phyloP scores from a whole-genome alignment of 1,140 invertebrate genomes.

The Halyomorpha halys region DNA sequence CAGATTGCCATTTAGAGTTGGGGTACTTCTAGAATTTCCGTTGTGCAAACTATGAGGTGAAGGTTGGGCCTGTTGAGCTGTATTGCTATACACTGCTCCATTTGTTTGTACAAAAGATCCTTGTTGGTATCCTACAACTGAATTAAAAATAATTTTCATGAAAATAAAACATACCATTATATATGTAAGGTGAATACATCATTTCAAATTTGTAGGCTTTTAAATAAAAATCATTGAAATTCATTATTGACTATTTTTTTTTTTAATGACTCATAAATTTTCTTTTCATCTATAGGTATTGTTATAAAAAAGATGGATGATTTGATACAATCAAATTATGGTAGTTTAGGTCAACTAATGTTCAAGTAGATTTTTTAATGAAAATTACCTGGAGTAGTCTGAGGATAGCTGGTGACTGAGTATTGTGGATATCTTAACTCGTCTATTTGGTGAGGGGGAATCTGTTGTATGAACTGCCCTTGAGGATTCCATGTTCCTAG shows the following conservation, averaged over 20 bases:
- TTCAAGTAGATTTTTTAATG: too few relatives aligned
- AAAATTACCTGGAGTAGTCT: slow-evolving; percentile 29
- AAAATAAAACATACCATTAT: too few relatives aligned
- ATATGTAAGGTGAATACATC: too few relatives aligned
- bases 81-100: slow-evolving; percentile 23
- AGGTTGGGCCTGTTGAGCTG: slow-evolving; percentile 24
- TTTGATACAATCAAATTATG: too few relatives aligned
- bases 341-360: too few relatives aligned
- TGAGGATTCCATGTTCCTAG: slow-evolving; percentile 31
- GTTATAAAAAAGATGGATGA: too few relatives aligned
- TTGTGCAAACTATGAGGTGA: slow-evolving; percentile 25
- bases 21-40: slow-evolving; percentile 21
- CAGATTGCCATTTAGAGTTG: slow-evolving; percentile 27
- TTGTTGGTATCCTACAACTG: slow-evolving; percentile 28
- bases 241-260: too few relatives aligned
- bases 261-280: too few relatives aligned
- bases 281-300: too few relatives aligned
- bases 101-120: slow-evolving; percentile 30
- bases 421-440: slow-evolving; percentile 32
- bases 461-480: slow-evolving; percentile 32
- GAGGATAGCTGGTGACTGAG: slow-evolving; percentile 25
- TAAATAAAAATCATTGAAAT: too few relatives aligned
- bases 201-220: too few relatives aligned
- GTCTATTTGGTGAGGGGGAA: slow-evolving; percentile 31
- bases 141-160: background rate